These are phyloP conservation scores for Sciurus vulgaris DNA, from an alignment of 2,797 vertebrate species.

Conservation along the genomic window DNA sequence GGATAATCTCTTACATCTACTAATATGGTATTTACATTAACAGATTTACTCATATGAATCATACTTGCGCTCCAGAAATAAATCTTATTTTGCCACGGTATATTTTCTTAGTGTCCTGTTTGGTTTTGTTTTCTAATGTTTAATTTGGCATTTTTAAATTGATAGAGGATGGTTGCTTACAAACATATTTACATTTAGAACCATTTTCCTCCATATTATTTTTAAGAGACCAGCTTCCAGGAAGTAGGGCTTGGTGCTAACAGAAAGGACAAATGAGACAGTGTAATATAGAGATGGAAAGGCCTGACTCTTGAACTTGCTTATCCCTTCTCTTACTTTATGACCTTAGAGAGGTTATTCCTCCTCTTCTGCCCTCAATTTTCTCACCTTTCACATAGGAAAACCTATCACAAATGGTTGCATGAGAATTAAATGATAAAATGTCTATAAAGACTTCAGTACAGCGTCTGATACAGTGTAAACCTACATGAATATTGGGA, in stretches of 20 bases:
- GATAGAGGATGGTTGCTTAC: background rate
- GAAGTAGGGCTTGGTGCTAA: background rate
- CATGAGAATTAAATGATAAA: background rate
- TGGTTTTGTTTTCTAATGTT: constrained; percentile 6
- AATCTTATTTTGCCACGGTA: background rate
- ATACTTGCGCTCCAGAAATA: constrained; percentile 31
- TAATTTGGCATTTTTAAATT: background rate
- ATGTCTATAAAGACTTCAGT: background rate
- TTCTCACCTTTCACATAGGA: background rate
- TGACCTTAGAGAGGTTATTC: background rate
- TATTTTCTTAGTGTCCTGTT: background rate
- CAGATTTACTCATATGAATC: constrained; percentile 4
- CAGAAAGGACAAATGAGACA: background rate
- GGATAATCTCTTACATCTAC: background rate
- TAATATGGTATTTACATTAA: background rate
- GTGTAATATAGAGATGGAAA: background rate
- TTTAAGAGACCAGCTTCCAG: background rate
- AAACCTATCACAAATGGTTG: background rate
- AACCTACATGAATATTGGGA: background rate
- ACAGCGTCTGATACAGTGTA: background rate
- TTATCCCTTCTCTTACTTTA: background rate
- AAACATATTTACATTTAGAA: background rate
- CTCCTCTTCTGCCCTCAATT: background rate
- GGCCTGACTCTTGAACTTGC: background rate
- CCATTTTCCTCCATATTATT: background rate